A percentile compares a stretch with the other conserved stretches of the same genome.
phyloP scores from a whole-genome alignment of 2,888 invertebrate genomes.

The Ctenicera cuprea region DNA sequence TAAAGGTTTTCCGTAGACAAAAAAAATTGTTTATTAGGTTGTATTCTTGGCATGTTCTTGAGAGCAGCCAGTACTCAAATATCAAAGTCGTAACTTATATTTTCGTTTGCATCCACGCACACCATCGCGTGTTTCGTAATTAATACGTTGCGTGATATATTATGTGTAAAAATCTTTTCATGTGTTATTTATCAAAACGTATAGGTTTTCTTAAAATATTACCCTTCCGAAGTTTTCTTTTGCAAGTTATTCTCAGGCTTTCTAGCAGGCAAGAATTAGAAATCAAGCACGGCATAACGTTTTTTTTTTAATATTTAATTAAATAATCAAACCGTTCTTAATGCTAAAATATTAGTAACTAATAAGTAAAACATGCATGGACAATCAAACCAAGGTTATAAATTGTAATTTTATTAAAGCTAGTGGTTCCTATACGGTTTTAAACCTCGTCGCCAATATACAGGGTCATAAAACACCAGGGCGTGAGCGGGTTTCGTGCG shows the following conservation, averaged over 20 bases:
- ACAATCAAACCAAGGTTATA: slow-evolving; percentile 31
- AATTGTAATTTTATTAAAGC: slow-evolving; percentile 43
- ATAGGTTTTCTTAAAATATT: background rate
- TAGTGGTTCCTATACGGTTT: slow-evolving; percentile 34
- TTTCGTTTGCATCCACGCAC: background rate
- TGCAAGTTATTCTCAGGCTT: background rate
- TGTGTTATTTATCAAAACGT: slow-evolving; percentile 4
- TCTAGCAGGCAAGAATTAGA: background rate
- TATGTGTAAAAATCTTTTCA: slow-evolving; percentile 21
- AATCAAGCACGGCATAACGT: background rate
- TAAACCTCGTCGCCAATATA: slow-evolving; percentile 35
- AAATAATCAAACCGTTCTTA: slow-evolving; percentile 41
- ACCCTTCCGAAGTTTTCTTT: background rate
- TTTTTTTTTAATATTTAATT: slow-evolving; percentile 30
- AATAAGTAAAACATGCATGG: slow-evolving; percentile 40
- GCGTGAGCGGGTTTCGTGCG: slow-evolving; percentile 45
- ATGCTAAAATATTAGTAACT: slow-evolving; percentile 23
- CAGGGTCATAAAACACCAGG: slow-evolving; percentile 44
- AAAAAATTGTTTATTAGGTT: slow-evolving; percentile 19
- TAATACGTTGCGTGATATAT: slow-evolving; percentile 27
- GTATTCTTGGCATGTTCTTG: slow-evolving; percentile 6
- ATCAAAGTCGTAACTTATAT: slow-evolving; percentile 25
- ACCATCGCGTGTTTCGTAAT: slow-evolving; percentile 11
- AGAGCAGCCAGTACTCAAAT: slow-evolving; percentile 6
- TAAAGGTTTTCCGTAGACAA: slow-evolving; percentile 8